A percentile compares a stretch with the other conserved stretches of the same genome.
Evolutionary conservation across 2,888 invertebrate genomes (phyloP).

Genomic region (Limnephilus rhombicus): DNA sequence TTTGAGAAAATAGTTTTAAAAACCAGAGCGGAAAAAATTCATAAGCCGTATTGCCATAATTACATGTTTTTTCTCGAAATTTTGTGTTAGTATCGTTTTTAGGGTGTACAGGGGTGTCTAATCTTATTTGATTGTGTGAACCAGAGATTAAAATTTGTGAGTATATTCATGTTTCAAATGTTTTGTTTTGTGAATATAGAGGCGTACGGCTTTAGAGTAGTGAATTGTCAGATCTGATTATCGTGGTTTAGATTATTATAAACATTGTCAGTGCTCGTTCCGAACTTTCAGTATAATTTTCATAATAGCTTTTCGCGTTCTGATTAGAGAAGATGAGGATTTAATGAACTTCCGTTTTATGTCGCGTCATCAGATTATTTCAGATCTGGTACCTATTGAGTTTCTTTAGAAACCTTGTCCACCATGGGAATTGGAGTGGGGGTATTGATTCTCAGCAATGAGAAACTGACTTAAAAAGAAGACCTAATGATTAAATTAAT

Average conservation of each 20-base stretch:
- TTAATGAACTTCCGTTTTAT: not conserved
- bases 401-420: no score
- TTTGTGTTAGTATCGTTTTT: not conserved
- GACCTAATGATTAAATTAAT: not conserved
- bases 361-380: not conserved
- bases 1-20: not conserved
- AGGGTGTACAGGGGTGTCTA: no score
- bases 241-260: not conserved
- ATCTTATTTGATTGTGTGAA: no score
- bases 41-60: not conserved
- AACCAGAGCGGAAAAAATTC: not conserved
- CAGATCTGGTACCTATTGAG: not conserved
- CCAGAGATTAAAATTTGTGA: no score
- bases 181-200: not conserved
- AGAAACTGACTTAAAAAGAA: no score
- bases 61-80: not conserved
- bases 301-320: not conserved
- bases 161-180: not conserved
- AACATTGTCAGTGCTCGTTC: not conserved
- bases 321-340: not conserved
- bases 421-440: no score
- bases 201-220: not conserved
- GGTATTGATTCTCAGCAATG: no score
- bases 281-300: not conserved
- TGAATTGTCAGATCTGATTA: not conserved